These are phyloP conservation scores for Boleophthalmus pectinirostris DNA, from an alignment of 2,113 vertebrate species.

Conservation along the genomic window DNA sequence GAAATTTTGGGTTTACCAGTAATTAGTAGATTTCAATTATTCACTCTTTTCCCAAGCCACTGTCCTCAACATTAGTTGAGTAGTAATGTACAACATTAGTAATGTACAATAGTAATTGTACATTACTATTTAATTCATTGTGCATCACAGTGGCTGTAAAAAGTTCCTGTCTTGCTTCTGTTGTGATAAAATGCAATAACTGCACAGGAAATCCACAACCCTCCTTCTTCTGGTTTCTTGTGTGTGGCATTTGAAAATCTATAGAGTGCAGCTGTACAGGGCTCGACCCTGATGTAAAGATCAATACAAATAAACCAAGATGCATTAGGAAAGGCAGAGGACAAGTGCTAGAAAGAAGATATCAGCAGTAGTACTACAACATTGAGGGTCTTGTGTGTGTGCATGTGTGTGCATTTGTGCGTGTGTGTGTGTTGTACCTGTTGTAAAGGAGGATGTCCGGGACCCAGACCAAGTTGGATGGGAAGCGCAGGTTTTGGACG, in stretches of 20 bases:
- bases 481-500: constrained; percentile 87
- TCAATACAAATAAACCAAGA: not conserved
- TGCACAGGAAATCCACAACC: not conserved
- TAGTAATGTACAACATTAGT: no score
- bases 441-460: constrained; percentile 92
- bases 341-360: not conserved
- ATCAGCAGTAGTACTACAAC: not conserved
- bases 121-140: not conserved
- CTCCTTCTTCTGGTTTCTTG: not conserved
- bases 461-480: constrained; percentile 85
- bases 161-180: not conserved
- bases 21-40: not conserved
- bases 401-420: no score
- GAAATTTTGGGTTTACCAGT: no score
- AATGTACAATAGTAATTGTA: no score
- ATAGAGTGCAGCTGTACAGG: not conserved
- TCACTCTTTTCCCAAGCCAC: not conserved
- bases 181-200: not conserved
- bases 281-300: not conserved
- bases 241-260: constrained; percentile 6
- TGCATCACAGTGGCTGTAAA: not conserved
- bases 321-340: not conserved
- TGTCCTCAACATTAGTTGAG: not conserved
- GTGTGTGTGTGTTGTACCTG: constrained; percentile 74
- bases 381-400: not conserved